Percentiles rank a stretch among this genome's conserved stretches.
Conservation (phyloP, 2,888 invertebrate genomes). For the Latrodectus elegans region DNA sequence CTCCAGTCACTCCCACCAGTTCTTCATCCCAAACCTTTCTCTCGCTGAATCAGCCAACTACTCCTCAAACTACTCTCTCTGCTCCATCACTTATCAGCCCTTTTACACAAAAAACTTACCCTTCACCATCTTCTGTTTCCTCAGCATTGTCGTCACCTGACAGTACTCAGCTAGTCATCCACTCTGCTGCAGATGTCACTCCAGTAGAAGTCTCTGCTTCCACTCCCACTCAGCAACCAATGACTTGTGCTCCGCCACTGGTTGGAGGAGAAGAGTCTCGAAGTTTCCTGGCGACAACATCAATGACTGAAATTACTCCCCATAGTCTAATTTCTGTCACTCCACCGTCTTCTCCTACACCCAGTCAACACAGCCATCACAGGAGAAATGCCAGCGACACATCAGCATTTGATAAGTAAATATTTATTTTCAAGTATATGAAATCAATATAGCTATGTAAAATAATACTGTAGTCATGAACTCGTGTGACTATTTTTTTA, state of each 20-base stretch:
- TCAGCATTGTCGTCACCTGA: conserved; percentile 33
- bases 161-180: conserved; percentile 55
- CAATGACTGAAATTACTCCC: conserved; percentile 73
- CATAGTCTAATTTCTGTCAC: conserved; percentile 72
- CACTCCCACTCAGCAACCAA: neutral
- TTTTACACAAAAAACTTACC: conserved; percentile 40
- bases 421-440: neutral
- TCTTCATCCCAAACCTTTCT: conserved; percentile 63
- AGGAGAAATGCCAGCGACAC: conserved; percentile 89
- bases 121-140: conserved; percentile 55
- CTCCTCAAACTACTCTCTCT: conserved; percentile 54
- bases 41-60: conserved; percentile 43
- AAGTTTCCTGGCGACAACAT: conserved; percentile 30
- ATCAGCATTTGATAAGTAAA: conserved; percentile 86
- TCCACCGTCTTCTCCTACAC: conserved; percentile 71
- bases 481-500: no score
- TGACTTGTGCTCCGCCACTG: neutral
- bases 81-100: conserved; percentile 64
- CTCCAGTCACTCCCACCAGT: conserved; percentile 60
- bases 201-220: conserved; percentile 23
- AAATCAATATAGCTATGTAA: no score
- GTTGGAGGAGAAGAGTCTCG: conserved; percentile 25
- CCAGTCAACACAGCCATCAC: conserved; percentile 77
- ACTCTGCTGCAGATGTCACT: conserved; percentile 36
- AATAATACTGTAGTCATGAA: no score